Conservation (phyloP, 2,113 vertebrate species). For the Morone chrysops region DNA sequence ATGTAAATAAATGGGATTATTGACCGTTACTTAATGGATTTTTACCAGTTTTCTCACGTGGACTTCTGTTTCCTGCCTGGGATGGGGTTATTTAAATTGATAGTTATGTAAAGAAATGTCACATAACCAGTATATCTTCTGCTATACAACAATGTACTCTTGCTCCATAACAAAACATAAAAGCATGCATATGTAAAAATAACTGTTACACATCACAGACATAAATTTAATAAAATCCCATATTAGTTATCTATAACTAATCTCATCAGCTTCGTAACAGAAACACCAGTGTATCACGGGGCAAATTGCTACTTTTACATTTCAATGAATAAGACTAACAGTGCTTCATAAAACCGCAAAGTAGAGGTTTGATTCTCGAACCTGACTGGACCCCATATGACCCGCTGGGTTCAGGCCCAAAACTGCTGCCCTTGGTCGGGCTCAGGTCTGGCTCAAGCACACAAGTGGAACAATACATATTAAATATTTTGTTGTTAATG, state of each 20-base stretch:
- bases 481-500: too few species aligned
- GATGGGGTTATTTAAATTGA: background rate
- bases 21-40: background rate
- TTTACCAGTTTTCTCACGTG: background rate
- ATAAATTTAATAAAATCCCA: background rate
- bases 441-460: too few species aligned
- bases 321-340: background rate
- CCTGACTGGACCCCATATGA: too few species aligned
- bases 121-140: background rate
- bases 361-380: too few species aligned
- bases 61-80: background rate
- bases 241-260: background rate
- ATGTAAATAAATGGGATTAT: background rate
- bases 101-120: background rate
- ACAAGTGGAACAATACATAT: too few species aligned
- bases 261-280: background rate
- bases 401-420: too few species aligned
- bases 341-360: background rate
- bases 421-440: too few species aligned
- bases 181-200: background rate
- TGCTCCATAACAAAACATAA: background rate
- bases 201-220: background rate
- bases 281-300: background rate
- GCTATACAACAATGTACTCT: background rate
- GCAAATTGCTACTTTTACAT: background rate